phyloP scores from a whole-genome alignment of 2,113 vertebrate species.

The Phylloscopus whistleri region DNA sequence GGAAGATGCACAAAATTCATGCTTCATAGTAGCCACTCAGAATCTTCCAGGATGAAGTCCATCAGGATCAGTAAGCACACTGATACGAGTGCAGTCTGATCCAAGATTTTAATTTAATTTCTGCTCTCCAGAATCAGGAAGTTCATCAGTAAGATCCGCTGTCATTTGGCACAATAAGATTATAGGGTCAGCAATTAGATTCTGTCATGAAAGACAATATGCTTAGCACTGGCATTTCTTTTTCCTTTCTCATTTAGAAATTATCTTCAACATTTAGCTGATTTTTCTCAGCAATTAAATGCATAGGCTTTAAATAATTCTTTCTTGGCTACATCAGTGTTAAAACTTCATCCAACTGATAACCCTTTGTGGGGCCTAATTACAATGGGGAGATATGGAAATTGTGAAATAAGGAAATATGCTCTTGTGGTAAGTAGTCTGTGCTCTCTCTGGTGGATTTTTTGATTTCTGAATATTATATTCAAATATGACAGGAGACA shows the following conservation, averaged over 20 bases:
- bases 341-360: not conserved
- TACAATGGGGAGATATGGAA: not conserved
- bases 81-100: slow-evolving; percentile 32
- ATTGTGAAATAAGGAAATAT: not conserved
- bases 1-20: not conserved
- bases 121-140: slow-evolving; percentile 69
- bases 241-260: slow-evolving; percentile 39
- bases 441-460: not conserved
- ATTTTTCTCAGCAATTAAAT: slow-evolving; percentile 52
- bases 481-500: not conserved
- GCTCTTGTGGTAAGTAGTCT: not conserved
- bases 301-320: not conserved
- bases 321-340: not conserved
- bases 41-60: not conserved
- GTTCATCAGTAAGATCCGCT: slow-evolving; percentile 68
- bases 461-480: not conserved
- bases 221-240: slow-evolving; percentile 56
- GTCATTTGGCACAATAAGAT: slow-evolving; percentile 68
- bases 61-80: slow-evolving; percentile 33
- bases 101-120: slow-evolving; percentile 72
- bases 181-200: slow-evolving; percentile 70
- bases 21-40: not conserved
- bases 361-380: not conserved
- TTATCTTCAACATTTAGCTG: slow-evolving; percentile 5
- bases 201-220: slow-evolving; percentile 65